Percentiles rank a stretch among this genome's conserved stretches.
Conservation (phyloP, 2,797 vertebrate genomes). For the Danio albolineatus region DNA sequence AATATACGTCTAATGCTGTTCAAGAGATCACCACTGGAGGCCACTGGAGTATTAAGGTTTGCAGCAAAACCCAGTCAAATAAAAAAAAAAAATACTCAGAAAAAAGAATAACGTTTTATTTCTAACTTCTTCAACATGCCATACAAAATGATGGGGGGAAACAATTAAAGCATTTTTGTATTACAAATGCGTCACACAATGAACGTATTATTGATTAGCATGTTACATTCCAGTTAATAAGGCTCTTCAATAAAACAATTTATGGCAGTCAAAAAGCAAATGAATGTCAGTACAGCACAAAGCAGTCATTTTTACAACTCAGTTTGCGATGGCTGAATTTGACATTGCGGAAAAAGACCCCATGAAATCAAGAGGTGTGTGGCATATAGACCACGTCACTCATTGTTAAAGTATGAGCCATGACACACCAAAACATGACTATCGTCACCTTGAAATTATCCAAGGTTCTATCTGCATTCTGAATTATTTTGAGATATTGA, state of each 20-base stretch:
- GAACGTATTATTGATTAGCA: constrained; percentile 27
- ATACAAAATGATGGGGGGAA: constrained; percentile 80
- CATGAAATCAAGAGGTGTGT: background rate
- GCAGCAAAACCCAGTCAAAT: too few species aligned
- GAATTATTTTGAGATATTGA: too few species aligned
- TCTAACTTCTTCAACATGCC: constrained; percentile 77
- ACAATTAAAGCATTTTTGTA: constrained; percentile 64
- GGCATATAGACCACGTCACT: background rate
- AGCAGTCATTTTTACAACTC: background rate
- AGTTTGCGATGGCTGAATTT: constrained; percentile 4
- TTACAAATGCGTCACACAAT: constrained; percentile 67
- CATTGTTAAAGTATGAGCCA: background rate
- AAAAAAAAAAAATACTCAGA: constrained; percentile 52
- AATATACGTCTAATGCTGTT: constrained; percentile 4
- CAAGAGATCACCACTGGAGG: constrained; percentile 18
- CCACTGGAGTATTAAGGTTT: background rate
- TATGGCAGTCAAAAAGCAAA: constrained; percentile 20
- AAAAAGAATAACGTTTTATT: constrained; percentile 70
- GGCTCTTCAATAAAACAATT: constrained; percentile 9
- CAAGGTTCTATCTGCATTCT: too few species aligned
- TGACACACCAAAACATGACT: too few species aligned
- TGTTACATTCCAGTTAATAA: constrained; percentile 40
- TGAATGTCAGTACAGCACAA: constrained; percentile 20
- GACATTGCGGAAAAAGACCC: constrained; percentile 8
- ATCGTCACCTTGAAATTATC: too few species aligned